Evolutionary conservation across 2,888 invertebrate genomes (phyloP).

Genomic region (Mythimna pallens): DNA sequence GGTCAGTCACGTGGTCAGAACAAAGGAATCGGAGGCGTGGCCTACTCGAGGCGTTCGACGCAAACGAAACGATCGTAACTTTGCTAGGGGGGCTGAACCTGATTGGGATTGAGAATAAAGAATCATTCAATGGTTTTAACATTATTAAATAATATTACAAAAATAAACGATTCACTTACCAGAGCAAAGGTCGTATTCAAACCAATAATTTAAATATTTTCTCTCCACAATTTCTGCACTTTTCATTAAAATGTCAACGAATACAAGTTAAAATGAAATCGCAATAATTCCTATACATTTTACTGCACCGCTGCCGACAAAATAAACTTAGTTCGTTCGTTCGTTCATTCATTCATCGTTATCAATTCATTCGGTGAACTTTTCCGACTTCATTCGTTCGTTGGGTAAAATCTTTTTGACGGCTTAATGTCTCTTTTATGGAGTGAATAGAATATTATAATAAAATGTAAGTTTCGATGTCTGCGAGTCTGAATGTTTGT

Average conservation of each 20-base stretch:
- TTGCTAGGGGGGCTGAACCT: too few relatives aligned
- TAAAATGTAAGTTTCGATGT: background rate
- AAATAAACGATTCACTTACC: background rate
- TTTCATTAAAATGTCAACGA: slow-evolving; percentile 40
- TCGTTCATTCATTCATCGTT: slow-evolving; percentile 50
- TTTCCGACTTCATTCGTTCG: slow-evolving; percentile 19
- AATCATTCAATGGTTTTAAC: background rate
- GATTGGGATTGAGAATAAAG: background rate
- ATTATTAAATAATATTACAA: background rate
- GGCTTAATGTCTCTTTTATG: slow-evolving; percentile 29
- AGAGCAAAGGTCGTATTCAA: slow-evolving; percentile 17
- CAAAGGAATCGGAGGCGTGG: too few relatives aligned
- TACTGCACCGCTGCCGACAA: slow-evolving; percentile 32
- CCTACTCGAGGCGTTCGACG: too few relatives aligned
- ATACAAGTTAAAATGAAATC: slow-evolving; percentile 29
- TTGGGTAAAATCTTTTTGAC: slow-evolving; percentile 24
- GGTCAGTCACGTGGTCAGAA: too few relatives aligned
- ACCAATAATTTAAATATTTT: slow-evolving; percentile 22
- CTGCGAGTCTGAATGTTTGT: slow-evolving; percentile 1
- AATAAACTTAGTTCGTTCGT: slow-evolving; percentile 50
- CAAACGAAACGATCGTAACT: too few relatives aligned
- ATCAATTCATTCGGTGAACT: slow-evolving; percentile 56
- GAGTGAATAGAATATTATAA: slow-evolving; percentile 3
- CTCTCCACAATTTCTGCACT: slow-evolving; percentile 18
- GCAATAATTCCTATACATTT: slow-evolving; percentile 38